A percentile compares a stretch with the other conserved stretches of the same genome.
Conservation (phyloP, 2,113 vertebrate genomes). For the Gadus chalcogrammus region DNA sequence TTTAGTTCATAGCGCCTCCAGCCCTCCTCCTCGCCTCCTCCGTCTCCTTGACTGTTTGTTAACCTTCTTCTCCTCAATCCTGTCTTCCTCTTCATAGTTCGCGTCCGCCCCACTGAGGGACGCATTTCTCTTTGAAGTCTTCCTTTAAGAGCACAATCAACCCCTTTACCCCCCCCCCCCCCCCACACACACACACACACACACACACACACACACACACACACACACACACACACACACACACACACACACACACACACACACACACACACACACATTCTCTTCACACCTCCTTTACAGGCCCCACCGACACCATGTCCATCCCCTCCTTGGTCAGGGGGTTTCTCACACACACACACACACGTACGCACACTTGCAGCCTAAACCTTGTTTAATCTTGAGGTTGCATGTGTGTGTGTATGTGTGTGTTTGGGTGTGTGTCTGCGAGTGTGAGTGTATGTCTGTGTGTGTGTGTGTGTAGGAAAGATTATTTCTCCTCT, state of each 20-base stretch:
- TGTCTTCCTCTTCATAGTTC: slow-evolving; percentile 7
- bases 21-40: background rate
- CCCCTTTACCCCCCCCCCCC: slow-evolving; percentile 43
- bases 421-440: background rate
- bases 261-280: slow-evolving; percentile 63
- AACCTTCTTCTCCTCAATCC: background rate
- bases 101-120: slow-evolving; percentile 55
- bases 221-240: slow-evolving; percentile 65
- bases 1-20: background rate
- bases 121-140: slow-evolving; percentile 72
- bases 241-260: slow-evolving; percentile 58
- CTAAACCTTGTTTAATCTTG: slow-evolving; percentile 38
- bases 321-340: no score
- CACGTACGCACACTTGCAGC: slow-evolving; percentile 18
- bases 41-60: no score
- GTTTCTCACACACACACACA: slow-evolving; percentile 4
- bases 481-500: no score
- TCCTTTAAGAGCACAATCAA: slow-evolving; percentile 76
- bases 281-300: slow-evolving; percentile 82
- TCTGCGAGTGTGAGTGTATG: background rate
- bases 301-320: slow-evolving; percentile 47
- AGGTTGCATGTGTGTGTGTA: background rate
- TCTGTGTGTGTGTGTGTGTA: background rate
- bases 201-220: slow-evolving; percentile 66
- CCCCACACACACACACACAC: slow-evolving; percentile 57